Conservation (phyloP, 1,140 invertebrate species). For the Globodera ellingtonae region DNA sequence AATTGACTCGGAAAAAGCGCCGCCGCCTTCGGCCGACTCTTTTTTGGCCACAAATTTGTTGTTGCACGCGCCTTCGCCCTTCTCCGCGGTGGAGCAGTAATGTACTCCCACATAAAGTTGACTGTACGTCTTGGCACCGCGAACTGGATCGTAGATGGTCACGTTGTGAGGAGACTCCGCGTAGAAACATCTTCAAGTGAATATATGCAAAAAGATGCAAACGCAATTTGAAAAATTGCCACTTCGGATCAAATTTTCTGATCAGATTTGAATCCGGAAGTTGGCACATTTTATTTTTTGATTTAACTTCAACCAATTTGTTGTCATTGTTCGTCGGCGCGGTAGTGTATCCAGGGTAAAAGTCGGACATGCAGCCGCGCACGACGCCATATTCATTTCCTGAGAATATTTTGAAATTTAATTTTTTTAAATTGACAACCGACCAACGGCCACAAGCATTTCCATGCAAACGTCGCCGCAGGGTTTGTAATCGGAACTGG, state of each 20-base stretch:
- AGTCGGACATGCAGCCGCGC: conserved; percentile 6
- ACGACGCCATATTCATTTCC: not conserved
- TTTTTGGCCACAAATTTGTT: not conserved
- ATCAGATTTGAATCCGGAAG: not conserved
- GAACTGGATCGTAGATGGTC: not conserved
- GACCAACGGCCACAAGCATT: not conserved
- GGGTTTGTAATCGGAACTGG: not conserved
- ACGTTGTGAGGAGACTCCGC: not conserved
- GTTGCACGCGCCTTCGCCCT: not conserved
- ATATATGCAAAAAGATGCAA: not conserved
- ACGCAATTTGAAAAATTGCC: not conserved
- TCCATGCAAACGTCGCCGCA: conserved; percentile 2
- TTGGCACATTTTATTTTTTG: not conserved
- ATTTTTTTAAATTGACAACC: no score
- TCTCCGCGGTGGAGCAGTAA: conserved; percentile 1
- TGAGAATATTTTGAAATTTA: not conserved
- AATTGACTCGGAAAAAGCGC: no score
- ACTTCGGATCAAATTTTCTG: not conserved
- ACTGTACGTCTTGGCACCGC: not conserved
- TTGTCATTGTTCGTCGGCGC: no score
- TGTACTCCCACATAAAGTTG: not conserved
- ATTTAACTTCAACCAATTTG: no score
- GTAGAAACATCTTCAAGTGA: not conserved
- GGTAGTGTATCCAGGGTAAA: not conserved
- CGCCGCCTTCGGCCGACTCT: not conserved